phyloP scores from a whole-genome alignment of 2,113 vertebrate genomes.

The Poeciliopsis prolifica region DNA sequence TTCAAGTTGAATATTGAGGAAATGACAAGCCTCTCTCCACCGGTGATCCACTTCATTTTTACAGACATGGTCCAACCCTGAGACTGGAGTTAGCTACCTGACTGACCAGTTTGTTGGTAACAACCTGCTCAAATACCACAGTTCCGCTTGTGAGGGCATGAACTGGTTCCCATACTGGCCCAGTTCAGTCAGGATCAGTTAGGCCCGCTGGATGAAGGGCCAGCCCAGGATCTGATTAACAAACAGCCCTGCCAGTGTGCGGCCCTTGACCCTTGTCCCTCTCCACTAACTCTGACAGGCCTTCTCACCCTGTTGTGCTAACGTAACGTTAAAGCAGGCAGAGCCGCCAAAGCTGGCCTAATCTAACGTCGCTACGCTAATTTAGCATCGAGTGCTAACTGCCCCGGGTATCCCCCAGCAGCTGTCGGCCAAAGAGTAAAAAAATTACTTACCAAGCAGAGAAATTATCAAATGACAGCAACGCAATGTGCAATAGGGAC shows the following conservation, averaged over 20 bases:
- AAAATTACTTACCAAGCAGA: constrained; percentile 71
- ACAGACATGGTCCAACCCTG: not conserved
- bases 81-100: constrained; percentile 16
- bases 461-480: constrained; percentile 48
- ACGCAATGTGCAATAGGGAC: constrained; percentile 35
- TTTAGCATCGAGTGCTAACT: constrained; percentile 30
- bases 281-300: constrained; percentile 69
- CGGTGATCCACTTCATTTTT: not conserved
- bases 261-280: constrained; percentile 72
- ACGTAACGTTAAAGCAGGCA: constrained; percentile 29
- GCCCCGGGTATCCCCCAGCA: constrained; percentile 1
- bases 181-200: not conserved
- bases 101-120: constrained; percentile 31
- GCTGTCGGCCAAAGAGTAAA: constrained; percentile 11
- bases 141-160: not conserved
- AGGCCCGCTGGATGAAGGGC: not conserved
- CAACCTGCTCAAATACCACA: constrained; percentile 9
- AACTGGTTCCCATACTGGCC: not conserved
- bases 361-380: constrained; percentile 43
- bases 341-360: constrained; percentile 59
- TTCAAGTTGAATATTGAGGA: not conserved
- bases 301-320: constrained; percentile 38
- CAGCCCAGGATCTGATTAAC: constrained; percentile 55
- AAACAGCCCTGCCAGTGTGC: constrained; percentile 42
- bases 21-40: constrained; percentile 20